These are phyloP conservation scores for Micromys minutus DNA, from an alignment of 2,113 vertebrate genomes.

Conservation along the genomic window DNA sequence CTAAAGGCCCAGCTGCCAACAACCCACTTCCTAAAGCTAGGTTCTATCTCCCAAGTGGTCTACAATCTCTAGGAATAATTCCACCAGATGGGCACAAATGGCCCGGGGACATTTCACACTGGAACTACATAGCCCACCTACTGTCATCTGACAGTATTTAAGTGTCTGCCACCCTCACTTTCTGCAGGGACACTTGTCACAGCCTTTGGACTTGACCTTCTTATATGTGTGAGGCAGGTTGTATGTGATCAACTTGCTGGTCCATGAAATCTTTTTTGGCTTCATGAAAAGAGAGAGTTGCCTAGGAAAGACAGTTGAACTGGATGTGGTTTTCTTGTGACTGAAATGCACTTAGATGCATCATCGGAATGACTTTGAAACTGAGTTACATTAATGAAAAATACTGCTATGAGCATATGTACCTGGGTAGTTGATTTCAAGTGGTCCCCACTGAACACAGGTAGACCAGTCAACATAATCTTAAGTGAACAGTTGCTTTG, in stretches of 20 bases:
- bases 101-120: not conserved
- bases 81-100: not conserved
- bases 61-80: not conserved
- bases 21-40: not conserved
- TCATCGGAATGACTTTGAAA: not conserved
- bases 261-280: not conserved
- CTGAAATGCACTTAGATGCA: not conserved
- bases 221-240: accelerated
- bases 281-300: not conserved
- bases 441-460: not conserved
- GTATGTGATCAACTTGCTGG: not conserved
- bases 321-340: not conserved
- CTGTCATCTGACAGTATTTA: not conserved
- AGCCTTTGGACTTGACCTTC: not conserved
- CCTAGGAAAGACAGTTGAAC: not conserved
- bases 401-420: not conserved
- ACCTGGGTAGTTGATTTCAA: not conserved
- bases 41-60: not conserved
- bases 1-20: not conserved
- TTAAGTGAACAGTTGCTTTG: not conserved
- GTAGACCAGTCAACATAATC: not conserved
- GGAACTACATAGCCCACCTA: not conserved
- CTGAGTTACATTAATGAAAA: not conserved
- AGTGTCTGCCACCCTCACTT: not conserved
- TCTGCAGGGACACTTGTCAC: not conserved